Conservation (phyloP, 2,888 invertebrate genomes). For the Cephus pulcher region DNA sequence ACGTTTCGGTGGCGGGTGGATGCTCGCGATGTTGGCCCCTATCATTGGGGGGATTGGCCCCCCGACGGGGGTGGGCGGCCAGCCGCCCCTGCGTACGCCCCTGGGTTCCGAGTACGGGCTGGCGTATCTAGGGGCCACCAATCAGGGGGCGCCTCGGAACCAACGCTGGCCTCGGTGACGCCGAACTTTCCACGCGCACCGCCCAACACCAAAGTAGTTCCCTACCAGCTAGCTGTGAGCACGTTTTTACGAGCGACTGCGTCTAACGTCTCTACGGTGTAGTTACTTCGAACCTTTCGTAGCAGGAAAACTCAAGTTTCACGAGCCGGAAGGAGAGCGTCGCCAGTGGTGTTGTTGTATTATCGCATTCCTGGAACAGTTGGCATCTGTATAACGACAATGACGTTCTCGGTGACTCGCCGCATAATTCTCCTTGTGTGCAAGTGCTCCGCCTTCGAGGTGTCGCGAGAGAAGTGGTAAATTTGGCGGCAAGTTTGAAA, state of each 20-base stretch:
- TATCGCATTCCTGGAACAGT: neutral
- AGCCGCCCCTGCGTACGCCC: constrained; percentile 44
- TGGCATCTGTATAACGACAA: neutral
- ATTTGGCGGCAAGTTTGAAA: neutral
- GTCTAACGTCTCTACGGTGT: constrained; percentile 3
- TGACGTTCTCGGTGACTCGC: neutral
- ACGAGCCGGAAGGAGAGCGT: neutral
- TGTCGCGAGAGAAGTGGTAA: neutral
- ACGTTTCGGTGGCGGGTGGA: neutral
- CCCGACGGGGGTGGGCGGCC: constrained; percentile 54
- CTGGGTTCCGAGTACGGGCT: constrained; percentile 33
- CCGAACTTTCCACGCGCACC: constrained; percentile 64
- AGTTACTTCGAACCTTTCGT: neutral
- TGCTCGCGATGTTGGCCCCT: neutral
- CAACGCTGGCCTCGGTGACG: constrained; percentile 33
- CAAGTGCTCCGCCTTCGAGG: neutral
- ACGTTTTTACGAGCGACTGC: constrained; percentile 29
- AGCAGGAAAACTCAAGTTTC: neutral
- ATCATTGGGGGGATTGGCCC: neutral
- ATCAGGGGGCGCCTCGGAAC: constrained; percentile 31
- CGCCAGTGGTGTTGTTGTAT: neutral
- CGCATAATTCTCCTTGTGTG: neutral
- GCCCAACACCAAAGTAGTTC: constrained; percentile 35
- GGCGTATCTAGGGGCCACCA: constrained; percentile 34
- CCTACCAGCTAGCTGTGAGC: constrained; percentile 17